Percentiles rank a stretch among this genome's conserved stretches.
phyloP scores from a whole-genome alignment of 2,888 invertebrate genomes.

The Ceratothoa steindachneri region DNA sequence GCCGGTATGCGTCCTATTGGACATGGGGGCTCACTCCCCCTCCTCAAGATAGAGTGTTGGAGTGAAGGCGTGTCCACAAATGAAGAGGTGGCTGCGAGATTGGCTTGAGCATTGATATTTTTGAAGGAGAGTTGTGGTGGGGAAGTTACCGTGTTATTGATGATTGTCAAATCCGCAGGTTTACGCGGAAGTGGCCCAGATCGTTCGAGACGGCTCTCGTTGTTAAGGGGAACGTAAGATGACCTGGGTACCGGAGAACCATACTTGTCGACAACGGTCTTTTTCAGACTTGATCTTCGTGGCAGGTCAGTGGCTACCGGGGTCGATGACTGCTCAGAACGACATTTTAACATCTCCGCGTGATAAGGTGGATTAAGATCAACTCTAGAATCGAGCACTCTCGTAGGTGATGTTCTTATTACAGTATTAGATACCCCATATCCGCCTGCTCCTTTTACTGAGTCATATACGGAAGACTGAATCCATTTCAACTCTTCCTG shows the following conservation, averaged over 20 bases:
- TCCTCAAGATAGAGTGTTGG: slow-evolving; percentile 6
- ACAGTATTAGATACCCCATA: background rate
- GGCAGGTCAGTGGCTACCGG: no score
- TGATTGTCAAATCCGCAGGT: slow-evolving; percentile 34
- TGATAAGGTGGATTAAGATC: background rate
- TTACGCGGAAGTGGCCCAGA: slow-evolving; percentile 11
- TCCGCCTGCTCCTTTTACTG: background rate
- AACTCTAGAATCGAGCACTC: background rate
- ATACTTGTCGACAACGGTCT: slow-evolving; percentile 25
- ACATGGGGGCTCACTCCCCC: slow-evolving; percentile 38
- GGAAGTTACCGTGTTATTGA: slow-evolving; percentile 35
- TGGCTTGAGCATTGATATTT: slow-evolving; percentile 37
- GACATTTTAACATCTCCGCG: background rate
- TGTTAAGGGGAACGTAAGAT: slow-evolving; percentile 35
- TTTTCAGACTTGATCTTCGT: slow-evolving; percentile 22
- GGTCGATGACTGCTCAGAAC: background rate
- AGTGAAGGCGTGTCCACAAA: background rate
- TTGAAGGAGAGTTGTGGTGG: slow-evolving; percentile 22
- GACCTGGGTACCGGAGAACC: slow-evolving; percentile 35
- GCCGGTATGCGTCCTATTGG: slow-evolving; percentile 17
- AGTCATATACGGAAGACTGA: slow-evolving; percentile 7
- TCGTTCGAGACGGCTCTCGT: slow-evolving; percentile 20
- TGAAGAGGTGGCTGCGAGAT: slow-evolving; percentile 11
- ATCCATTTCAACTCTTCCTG: slow-evolving; percentile 16
- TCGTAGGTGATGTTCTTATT: slow-evolving; percentile 4